phyloP scores from a whole-genome alignment of 2,113 vertebrate species.

The Puma concolor region DNA sequence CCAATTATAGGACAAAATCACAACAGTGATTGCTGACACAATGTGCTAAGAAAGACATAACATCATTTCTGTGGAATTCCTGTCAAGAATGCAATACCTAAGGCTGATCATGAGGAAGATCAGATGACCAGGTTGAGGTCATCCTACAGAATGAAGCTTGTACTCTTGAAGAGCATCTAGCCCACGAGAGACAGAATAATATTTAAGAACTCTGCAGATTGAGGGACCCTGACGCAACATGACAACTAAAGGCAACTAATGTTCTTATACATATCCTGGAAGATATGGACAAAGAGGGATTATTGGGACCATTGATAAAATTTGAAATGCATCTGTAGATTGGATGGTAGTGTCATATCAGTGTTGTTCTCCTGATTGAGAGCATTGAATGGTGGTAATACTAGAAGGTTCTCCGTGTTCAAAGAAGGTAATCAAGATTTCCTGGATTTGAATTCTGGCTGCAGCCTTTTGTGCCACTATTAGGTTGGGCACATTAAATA shows the following conservation, averaged over 20 bases:
- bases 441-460: background rate
- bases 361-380: background rate
- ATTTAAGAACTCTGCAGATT: background rate
- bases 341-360: background rate
- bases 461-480: background rate
- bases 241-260: background rate
- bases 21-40: background rate
- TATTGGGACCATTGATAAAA: background rate
- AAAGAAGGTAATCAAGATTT: background rate
- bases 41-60: no score
- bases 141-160: background rate
- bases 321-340: background rate
- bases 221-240: background rate
- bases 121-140: background rate
- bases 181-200: background rate
- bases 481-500: background rate
- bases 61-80: background rate
- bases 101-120: background rate
- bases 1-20: background rate
- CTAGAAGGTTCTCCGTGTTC: background rate
- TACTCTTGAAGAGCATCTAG: background rate
- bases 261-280: background rate
- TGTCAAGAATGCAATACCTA: background rate
- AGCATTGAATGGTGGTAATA: background rate
- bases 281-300: background rate